A percentile compares a stretch with the other conserved stretches of the same genome.
phyloP scores from a whole-genome alignment of 2,113 vertebrate species.

The Fregetta grallaria region DNA sequence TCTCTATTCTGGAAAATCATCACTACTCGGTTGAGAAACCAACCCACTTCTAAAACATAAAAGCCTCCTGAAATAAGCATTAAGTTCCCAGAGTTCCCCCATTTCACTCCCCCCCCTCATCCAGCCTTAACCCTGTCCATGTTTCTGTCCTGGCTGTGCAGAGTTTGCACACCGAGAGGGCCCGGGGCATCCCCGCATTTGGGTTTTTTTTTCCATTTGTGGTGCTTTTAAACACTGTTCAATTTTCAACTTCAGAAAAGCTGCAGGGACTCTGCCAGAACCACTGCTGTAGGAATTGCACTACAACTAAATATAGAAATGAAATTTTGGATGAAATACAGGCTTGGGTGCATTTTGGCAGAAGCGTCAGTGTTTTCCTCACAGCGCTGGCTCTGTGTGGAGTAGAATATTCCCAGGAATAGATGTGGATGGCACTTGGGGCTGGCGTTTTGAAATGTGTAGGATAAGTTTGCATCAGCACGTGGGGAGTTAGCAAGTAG shows the following conservation, averaged over 20 bases:
- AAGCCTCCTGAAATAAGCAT: accelerated
- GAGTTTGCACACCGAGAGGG: background rate
- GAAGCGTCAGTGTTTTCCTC: background rate
- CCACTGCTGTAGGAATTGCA: slow-evolving; percentile 9
- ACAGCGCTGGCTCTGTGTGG: background rate
- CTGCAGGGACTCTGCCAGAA: slow-evolving; percentile 26
- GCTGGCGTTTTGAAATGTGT: background rate
- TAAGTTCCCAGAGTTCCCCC: too few relatives aligned
- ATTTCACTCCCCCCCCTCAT: background rate
- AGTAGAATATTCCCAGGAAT: slow-evolving; percentile 34
- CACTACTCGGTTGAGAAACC: accelerated
- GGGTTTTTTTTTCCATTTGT: accelerated
- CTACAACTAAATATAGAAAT: slow-evolving; percentile 38
- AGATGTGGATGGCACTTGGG: background rate
- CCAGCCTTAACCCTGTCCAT: background rate
- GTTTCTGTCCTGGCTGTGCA: background rate
- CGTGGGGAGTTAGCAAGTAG: background rate
- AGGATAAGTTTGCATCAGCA: background rate
- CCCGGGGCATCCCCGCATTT: background rate
- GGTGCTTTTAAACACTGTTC: background rate
- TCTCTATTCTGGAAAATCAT: background rate
- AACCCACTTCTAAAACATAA: accelerated
- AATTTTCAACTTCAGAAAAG: background rate
- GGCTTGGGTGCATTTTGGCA: slow-evolving; percentile 51
- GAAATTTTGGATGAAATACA: slow-evolving; percentile 23